These are phyloP conservation scores for Eristalis arbustorum DNA, from an alignment of 2,888 invertebrate genomes.

Conservation along the genomic window DNA sequence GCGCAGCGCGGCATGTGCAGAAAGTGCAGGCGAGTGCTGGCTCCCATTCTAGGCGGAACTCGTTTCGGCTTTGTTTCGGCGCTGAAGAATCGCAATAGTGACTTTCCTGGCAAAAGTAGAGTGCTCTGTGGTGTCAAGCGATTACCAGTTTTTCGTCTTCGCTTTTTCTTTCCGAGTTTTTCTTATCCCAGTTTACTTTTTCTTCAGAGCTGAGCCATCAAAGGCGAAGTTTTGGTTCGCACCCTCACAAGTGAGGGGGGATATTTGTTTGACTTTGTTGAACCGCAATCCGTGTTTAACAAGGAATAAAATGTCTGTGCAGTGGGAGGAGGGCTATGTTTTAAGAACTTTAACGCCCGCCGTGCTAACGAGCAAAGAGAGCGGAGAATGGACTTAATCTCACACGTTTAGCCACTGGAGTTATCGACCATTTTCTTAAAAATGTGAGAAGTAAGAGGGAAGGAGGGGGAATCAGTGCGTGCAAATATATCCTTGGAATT, in stretches of 20 bases:
- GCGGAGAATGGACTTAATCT: not conserved
- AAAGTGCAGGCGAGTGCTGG: slow-evolving; percentile 28
- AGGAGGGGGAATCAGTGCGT: not conserved
- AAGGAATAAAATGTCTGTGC: slow-evolving; percentile 9
- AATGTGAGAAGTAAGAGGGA: not conserved
- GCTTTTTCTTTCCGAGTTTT: not conserved
- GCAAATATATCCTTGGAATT: not conserved
- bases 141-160: slow-evolving; percentile 22
- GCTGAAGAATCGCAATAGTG: slow-evolving; percentile 26
- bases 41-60: slow-evolving; percentile 16
- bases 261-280: slow-evolving; percentile 31
- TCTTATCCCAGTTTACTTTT: not conserved
- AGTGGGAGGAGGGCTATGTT: not conserved
- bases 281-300: slow-evolving; percentile 13
- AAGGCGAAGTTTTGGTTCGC: not conserved
- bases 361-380: not conserved
- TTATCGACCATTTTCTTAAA: not conserved
- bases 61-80: slow-evolving; percentile 39
- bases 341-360: not conserved
- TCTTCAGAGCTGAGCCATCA: not conserved
- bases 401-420: not conserved
- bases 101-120: slow-evolving; percentile 36
- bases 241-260: slow-evolving; percentile 9
- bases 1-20: not conserved
- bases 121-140: slow-evolving; percentile 58